A percentile compares a stretch with the other conserved stretches of the same genome.
These are phyloP conservation scores for Ellobius talpinus DNA, from an alignment of 2,113 vertebrate genomes.

Conservation along the genomic window DNA sequence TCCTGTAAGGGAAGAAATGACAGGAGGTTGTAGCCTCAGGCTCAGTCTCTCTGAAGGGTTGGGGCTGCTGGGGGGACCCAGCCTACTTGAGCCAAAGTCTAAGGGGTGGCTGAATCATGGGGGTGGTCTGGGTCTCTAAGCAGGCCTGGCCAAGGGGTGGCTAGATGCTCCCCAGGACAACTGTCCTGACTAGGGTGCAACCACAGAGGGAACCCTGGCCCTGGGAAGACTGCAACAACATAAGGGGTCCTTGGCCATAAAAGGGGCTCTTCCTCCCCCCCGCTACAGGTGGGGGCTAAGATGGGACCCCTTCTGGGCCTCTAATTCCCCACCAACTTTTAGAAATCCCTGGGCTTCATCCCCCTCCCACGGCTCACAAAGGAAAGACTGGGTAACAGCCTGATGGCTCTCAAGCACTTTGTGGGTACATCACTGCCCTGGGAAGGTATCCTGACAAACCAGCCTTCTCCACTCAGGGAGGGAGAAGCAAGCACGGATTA, in stretches of 20 bases:
- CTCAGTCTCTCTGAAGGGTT: background rate
- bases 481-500: background rate
- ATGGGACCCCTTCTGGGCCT: background rate
- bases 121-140: background rate
- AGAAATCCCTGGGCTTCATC: background rate
- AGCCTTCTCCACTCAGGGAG: background rate
- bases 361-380: background rate
- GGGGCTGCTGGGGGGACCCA: too few relatives aligned
- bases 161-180: background rate
- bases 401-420: background rate
- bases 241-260: background rate
- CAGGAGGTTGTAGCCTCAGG: background rate
- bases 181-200: background rate
- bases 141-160: background rate
- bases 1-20: background rate
- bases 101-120: background rate
- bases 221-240: background rate
- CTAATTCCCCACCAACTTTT: background rate
- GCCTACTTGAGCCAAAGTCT: background rate
- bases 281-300: background rate
- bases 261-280: background rate
- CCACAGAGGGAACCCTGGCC: background rate
- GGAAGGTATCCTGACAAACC: too few relatives aligned
- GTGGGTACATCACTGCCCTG: background rate
- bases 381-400: background rate